Conservation (phyloP, 64 coral and sea anemone genomes). For the Acropora tenuis region DNA sequence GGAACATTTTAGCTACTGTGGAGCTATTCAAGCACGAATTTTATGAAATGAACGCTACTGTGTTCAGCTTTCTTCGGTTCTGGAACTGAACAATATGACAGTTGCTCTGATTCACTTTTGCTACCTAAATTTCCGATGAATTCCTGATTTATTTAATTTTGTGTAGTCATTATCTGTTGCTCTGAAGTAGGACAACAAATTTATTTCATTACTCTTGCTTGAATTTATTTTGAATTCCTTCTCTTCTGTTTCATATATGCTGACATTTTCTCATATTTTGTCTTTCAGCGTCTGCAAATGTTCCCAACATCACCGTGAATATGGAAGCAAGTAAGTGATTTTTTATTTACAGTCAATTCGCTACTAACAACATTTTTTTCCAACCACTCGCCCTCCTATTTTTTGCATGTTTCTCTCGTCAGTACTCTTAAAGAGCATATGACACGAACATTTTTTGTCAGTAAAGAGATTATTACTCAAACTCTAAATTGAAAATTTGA, state of each 20-base stretch:
- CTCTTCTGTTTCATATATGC: not conserved
- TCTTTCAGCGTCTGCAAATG: conserved; percentile 1
- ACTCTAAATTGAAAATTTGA: too few species aligned
- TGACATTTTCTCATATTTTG: not conserved
- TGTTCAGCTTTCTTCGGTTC: not conserved
- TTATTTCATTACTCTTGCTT: too few species aligned
- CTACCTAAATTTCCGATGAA: too few species aligned
- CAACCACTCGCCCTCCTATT: not conserved
- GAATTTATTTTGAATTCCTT: too few species aligned
- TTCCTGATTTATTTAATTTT: too few species aligned
- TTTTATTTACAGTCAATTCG: not conserved
- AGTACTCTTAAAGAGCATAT: too few species aligned
- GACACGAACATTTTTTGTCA: too few species aligned
- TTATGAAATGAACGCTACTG: not conserved
- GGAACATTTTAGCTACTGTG: not conserved
- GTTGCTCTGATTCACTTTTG: not conserved
- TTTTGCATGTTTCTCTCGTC: too few species aligned
- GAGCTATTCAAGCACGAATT: not conserved
- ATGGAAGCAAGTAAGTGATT: conserved; percentile 33
- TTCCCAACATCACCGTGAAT: conserved; percentile 5
- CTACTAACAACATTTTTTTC: not conserved
- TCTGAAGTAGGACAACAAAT: too few species aligned
- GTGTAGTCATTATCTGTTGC: too few species aligned
- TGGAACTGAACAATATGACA: not conserved
- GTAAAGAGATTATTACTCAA: too few species aligned